Percentiles rank a stretch among this genome's conserved stretches.
Evolutionary conservation across 2,113 vertebrate genomes (phyloP).

Genomic region (Xenus cinereus): DNA sequence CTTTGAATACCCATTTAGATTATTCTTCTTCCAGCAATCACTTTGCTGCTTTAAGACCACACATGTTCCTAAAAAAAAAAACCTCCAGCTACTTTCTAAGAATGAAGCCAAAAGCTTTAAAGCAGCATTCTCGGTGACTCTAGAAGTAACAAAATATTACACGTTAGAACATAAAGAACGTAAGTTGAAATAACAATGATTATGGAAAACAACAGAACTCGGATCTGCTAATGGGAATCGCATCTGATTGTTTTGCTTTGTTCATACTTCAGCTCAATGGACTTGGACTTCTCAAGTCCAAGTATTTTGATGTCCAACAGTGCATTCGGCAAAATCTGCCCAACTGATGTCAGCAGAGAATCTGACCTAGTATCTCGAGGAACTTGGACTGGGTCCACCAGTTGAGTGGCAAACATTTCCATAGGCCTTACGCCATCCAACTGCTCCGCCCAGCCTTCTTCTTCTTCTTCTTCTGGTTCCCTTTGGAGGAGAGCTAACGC

Average conservation of each 20-base stretch:
- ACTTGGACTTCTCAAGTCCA: neutral
- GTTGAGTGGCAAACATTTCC: neutral
- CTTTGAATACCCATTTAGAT: neutral
- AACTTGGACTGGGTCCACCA: neutral
- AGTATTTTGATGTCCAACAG: neutral
- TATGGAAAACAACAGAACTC: neutral
- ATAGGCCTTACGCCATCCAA: neutral
- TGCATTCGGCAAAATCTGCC: neutral
- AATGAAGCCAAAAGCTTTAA: neutral
- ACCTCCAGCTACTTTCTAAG: neutral
- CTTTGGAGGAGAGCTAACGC: neutral
- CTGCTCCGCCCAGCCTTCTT: no score
- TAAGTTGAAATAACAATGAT: neutral
- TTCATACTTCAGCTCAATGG: neutral
- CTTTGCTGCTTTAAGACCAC: neutral
- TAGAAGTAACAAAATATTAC: neutral
- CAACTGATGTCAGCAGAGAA: neutral
- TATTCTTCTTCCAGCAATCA: neutral
- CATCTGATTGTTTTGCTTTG: neutral
- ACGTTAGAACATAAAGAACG: neutral
- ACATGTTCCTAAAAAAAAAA: neutral
- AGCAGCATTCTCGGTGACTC: neutral
- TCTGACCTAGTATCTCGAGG: neutral
- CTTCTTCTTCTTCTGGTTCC: neutral
- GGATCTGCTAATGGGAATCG: neutral